Conservation (phyloP, 2,888 invertebrate genomes). For the Barypeithes pellucidus region DNA sequence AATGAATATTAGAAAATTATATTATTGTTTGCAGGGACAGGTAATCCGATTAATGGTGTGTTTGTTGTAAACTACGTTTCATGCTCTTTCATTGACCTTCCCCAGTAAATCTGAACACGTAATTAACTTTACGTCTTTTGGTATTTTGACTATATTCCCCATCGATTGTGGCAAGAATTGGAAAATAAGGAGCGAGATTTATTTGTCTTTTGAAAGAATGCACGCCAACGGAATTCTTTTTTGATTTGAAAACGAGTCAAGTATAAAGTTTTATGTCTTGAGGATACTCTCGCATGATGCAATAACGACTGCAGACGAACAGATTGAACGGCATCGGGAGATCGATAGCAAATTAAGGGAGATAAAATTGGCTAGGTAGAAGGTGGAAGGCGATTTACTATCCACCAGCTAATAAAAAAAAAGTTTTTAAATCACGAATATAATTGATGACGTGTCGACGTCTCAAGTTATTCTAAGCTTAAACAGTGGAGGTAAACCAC, state of each 20-base stretch:
- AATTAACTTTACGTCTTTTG: not conserved
- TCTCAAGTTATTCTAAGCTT: too few relatives aligned
- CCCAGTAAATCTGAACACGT: not conserved
- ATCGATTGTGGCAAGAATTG: slow-evolving; percentile 12
- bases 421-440: too few relatives aligned
- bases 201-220: slow-evolving; percentile 17
- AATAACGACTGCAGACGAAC: slow-evolving; percentile 28
- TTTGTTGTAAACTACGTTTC: too few relatives aligned
- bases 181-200: slow-evolving; percentile 23
- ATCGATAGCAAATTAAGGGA: slow-evolving; percentile 17
- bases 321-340: slow-evolving; percentile 9
- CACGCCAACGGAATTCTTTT: slow-evolving; percentile 21
- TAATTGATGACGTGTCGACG: too few relatives aligned
- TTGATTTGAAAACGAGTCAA: slow-evolving; percentile 23
- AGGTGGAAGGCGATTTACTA: slow-evolving; percentile 7
- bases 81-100: not conserved
- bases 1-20: too few relatives aligned
- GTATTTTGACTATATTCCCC: not conserved
- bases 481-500: too few relatives aligned
- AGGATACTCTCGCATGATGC: slow-evolving; percentile 21
- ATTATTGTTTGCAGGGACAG: too few relatives aligned
- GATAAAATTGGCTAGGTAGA: slow-evolving; percentile 9
- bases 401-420: too few relatives aligned
- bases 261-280: slow-evolving; percentile 28
- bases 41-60: too few relatives aligned